Evolutionary conservation across 1,140 invertebrate genomes (phyloP), one percentile per base, ranked within the genome.

Genomic region (Drosophila jambulina): DNA sequence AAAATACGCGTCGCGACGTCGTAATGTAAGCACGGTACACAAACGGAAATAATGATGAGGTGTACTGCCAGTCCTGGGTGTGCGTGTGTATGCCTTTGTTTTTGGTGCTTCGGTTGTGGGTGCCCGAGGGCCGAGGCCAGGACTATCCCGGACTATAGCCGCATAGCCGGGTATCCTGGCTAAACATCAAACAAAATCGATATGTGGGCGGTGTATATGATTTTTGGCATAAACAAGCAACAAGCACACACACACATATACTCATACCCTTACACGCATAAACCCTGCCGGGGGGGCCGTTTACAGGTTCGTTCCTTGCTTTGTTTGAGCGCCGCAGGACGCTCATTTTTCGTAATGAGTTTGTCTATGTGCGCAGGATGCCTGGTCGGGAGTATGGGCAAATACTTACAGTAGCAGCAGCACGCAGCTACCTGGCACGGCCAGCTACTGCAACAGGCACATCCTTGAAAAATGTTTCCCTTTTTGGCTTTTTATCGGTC

Each of bases 291-390:
- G 42, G 61, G 62, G 58, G 51, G 42, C 59, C 64, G 45, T 76
- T 65, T 71, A 72, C 58, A 75, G 82, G 75, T 71, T 60, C 25
- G 67, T 76, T 78, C 60, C 76, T 70, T 88, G 84, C 85, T 87
- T 87, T 87, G 84, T 87, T 87, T 87, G 84, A 88, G 72, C 84
- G 84, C 84, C 84, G 84, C 84, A 87, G 84, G 84, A 87, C 84
- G 84, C 84, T 88, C 84, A 87, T 87, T 87, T 87, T 88, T 84
- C 85, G 84, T 87, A 87, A 87, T 87, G 84, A 87, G 84, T 87
- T 87, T 88, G 85, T 76, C 84, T 80, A 88, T 80, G 67, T 70
- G 42, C 56, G 36, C 36, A 60, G 69, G 69, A 60, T 59, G 32
- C 32, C 21, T 23, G 32, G 51, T 1, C 23, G 51, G 51, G 19